Evolutionary conservation across 2,797 vertebrate species (phyloP).

Genomic region (Karalla daura): DNA sequence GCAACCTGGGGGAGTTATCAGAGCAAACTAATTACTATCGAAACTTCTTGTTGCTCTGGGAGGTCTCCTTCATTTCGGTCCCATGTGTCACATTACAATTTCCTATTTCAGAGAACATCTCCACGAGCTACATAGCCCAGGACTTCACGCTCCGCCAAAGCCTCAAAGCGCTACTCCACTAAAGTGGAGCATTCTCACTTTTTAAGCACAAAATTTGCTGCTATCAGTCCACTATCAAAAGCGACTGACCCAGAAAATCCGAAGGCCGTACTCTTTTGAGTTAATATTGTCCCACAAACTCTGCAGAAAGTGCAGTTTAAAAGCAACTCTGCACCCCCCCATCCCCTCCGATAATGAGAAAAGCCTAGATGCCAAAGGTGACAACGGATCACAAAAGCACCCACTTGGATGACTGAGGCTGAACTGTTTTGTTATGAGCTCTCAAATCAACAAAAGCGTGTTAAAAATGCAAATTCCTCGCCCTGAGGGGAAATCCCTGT

Average conservation of each 20-base stretch:
- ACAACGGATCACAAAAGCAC: slow-evolving; percentile 41
- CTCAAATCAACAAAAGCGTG: slow-evolving; percentile 37
- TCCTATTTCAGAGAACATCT: slow-evolving; percentile 41
- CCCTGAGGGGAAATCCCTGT: slow-evolving; percentile 30
- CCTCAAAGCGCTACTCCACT: slow-evolving; percentile 31
- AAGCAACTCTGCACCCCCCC: slow-evolving; percentile 15
- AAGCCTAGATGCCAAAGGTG: slow-evolving; percentile 35
- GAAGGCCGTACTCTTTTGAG: slow-evolving; percentile 2
- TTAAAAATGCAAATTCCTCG: slow-evolving; percentile 44
- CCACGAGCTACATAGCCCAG: slow-evolving; percentile 34
- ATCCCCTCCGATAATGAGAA: slow-evolving; percentile 24
- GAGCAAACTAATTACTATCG: slow-evolving; percentile 54
- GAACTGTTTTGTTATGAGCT: slow-evolving; percentile 10
- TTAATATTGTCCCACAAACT: slow-evolving; percentile 24
- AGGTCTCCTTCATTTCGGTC: slow-evolving; percentile 49
- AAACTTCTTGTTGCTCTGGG: slow-evolving; percentile 51
- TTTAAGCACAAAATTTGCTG: slow-evolving; percentile 30
- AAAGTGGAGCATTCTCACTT: slow-evolving; percentile 32
- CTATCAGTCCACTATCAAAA: slow-evolving; percentile 17
- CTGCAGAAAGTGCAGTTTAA: slow-evolving; percentile 14
- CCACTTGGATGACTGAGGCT: slow-evolving; percentile 28
- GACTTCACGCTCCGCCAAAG: slow-evolving; percentile 23
- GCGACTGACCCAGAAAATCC: slow-evolving; percentile 3
- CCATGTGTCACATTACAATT: slow-evolving; percentile 57
- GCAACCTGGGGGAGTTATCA: slow-evolving; percentile 23